phyloP scores from a whole-genome alignment of 1,140 invertebrate species.

The Sycophaga agraensis region DNA sequence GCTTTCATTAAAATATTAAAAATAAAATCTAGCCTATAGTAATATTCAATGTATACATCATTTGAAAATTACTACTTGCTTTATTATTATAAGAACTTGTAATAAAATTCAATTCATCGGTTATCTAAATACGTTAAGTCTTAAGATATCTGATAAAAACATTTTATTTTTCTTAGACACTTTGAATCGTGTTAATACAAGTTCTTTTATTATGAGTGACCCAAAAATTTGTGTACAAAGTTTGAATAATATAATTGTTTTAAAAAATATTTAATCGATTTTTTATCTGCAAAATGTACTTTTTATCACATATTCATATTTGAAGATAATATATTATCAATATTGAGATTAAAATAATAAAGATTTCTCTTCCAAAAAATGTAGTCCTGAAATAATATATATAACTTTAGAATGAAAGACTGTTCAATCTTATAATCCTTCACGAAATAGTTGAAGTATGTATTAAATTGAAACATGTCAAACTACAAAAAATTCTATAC shows the following conservation, averaged over 20 bases:
- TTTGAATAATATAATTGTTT: too few species aligned
- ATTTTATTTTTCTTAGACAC: too few species aligned
- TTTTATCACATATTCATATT: background rate
- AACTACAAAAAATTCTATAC: too few species aligned
- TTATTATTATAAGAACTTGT: background rate
- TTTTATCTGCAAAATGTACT: too few species aligned
- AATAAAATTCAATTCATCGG: too few species aligned
- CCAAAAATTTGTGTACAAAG: slow-evolving; percentile 2
- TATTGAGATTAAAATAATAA: background rate
- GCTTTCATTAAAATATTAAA: too few species aligned
- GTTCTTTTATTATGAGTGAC: background rate
- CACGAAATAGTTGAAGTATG: background rate
- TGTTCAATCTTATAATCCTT: background rate
- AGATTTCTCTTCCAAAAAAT: slow-evolving; percentile 4
- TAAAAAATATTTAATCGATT: background rate
- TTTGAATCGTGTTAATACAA: background rate
- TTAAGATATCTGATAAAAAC: background rate
- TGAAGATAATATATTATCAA: background rate
- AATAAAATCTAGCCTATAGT: background rate
- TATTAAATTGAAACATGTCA: too few species aligned
- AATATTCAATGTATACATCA: background rate
- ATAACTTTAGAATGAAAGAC: slow-evolving; percentile 1
- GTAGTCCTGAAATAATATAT: background rate
- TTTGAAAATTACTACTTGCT: background rate
- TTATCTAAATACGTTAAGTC: too few species aligned